Conservation (phyloP, 1,140 invertebrate genomes). For the Drosophila eugracilis region DNA sequence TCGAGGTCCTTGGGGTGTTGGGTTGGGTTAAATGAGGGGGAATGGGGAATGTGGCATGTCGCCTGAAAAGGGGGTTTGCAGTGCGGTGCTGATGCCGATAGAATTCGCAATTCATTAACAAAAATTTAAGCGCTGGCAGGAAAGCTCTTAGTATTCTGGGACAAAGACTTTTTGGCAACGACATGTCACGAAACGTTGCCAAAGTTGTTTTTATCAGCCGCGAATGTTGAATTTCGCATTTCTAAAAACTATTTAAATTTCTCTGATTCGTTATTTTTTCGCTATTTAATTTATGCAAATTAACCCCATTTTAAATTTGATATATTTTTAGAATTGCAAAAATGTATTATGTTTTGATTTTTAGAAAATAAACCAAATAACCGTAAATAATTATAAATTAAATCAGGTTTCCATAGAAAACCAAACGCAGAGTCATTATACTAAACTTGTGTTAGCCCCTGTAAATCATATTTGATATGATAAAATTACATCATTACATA, state of each 20-base stretch:
- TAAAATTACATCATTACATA: too few species aligned
- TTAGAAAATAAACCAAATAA: too few species aligned
- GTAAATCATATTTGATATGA: background rate
- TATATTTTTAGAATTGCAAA: background rate
- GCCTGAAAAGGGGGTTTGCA: background rate
- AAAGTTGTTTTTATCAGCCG: slow-evolving; percentile 18
- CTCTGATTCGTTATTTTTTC: background rate
- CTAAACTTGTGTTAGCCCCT: too few species aligned
- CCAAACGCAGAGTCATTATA: too few species aligned
- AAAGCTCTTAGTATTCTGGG: background rate
- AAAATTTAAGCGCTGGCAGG: slow-evolving; percentile 27
- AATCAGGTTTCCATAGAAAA: too few species aligned
- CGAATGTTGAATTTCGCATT: background rate
- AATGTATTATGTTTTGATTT: background rate
- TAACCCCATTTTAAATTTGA: background rate
- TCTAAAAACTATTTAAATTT: background rate
- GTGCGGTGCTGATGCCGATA: slow-evolving; percentile 20
- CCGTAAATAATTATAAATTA: too few species aligned
- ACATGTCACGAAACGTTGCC: slow-evolving; percentile 12
- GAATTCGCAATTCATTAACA: slow-evolving; percentile 51
- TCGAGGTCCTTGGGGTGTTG: slow-evolving; percentile 14
- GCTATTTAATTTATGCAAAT: background rate
- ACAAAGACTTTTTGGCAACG: slow-evolving; percentile 6
- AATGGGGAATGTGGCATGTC: background rate
- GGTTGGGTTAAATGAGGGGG: background rate